A percentile compares a stretch with the other conserved stretches of the same genome.
phyloP scores from a whole-genome alignment of 2,888 invertebrate species.

The Itoplectis maculator region DNA sequence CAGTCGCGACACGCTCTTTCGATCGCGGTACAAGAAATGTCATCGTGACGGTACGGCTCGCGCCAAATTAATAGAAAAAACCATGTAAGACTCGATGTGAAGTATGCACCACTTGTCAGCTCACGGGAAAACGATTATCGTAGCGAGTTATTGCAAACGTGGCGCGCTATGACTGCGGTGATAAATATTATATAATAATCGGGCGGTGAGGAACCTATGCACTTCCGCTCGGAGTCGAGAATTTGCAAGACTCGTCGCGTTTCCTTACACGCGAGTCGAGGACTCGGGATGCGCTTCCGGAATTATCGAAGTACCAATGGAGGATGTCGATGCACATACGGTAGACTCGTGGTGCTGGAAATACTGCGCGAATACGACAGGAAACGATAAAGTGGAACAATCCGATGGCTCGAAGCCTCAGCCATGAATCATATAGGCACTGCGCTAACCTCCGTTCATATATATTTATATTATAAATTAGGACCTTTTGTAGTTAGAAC shows the following conservation, averaged over 20 bases:
- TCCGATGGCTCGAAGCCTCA: slow-evolving; percentile 65
- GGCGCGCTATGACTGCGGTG: neutral
- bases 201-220: neutral
- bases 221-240: slow-evolving; percentile 32
- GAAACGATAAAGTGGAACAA: slow-evolving; percentile 76
- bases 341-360: neutral
- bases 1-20: slow-evolving; percentile 51
- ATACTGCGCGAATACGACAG: slow-evolving; percentile 41
- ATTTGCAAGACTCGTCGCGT: slow-evolving; percentile 19
- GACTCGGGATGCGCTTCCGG: slow-evolving; percentile 30
- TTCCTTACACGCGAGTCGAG: slow-evolving; percentile 42
- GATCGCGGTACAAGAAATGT: slow-evolving; percentile 4
- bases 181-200: slow-evolving; percentile 46
- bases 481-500: too few species aligned
- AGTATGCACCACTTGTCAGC: neutral
- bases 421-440: slow-evolving; percentile 33
- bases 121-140: slow-evolving; percentile 1
- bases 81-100: neutral
- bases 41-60: slow-evolving; percentile 2
- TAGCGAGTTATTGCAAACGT: neutral
- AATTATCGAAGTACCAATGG: slow-evolving; percentile 39
- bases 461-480: too few species aligned
- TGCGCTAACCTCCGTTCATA: neutral
- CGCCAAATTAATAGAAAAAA: neutral
- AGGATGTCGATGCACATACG: slow-evolving; percentile 26